Conservation (phyloP, 2,888 invertebrate species). For the Ennomos fuscantarius region DNA sequence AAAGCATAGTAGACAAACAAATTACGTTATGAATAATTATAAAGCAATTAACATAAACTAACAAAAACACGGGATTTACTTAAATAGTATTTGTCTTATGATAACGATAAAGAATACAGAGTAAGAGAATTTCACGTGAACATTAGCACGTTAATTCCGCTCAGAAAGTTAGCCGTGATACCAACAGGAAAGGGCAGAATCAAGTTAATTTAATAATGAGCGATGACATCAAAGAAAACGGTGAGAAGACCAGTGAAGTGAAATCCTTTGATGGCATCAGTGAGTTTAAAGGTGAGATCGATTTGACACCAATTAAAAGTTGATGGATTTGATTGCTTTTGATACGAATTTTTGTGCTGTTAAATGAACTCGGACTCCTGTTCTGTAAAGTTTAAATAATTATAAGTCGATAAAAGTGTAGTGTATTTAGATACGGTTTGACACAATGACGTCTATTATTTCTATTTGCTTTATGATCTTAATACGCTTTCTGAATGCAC, state of each 20-base stretch:
- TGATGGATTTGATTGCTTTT: slow-evolving; percentile 9
- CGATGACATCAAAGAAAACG: slow-evolving; percentile 13
- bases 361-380: not conserved
- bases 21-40: too few relatives aligned
- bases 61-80: too few relatives aligned
- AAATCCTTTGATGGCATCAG: slow-evolving; percentile 21
- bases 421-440: too few relatives aligned
- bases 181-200: slow-evolving; percentile 11
- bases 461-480: not conserved
- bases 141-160: not conserved
- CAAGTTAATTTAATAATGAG: slow-evolving; percentile 27
- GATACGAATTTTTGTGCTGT: not conserved
- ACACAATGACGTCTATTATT: too few relatives aligned
- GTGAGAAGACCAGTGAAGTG: slow-evolving; percentile 13
- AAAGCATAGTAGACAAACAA: too few relatives aligned
- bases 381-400: too few relatives aligned
- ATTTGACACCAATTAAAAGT: slow-evolving; percentile 16
- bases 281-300: slow-evolving; percentile 31
- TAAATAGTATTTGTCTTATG: slow-evolving; percentile 20
- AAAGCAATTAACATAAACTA: too few relatives aligned
- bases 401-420: too few relatives aligned
- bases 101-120: slow-evolving; percentile 26
- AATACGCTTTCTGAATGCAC: too few relatives aligned
- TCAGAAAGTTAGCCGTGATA: slow-evolving; percentile 19
- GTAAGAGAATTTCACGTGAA: slow-evolving; percentile 11